Conservation (phyloP, 2,888 invertebrate genomes). For the Phaonia tiefii region DNA sequence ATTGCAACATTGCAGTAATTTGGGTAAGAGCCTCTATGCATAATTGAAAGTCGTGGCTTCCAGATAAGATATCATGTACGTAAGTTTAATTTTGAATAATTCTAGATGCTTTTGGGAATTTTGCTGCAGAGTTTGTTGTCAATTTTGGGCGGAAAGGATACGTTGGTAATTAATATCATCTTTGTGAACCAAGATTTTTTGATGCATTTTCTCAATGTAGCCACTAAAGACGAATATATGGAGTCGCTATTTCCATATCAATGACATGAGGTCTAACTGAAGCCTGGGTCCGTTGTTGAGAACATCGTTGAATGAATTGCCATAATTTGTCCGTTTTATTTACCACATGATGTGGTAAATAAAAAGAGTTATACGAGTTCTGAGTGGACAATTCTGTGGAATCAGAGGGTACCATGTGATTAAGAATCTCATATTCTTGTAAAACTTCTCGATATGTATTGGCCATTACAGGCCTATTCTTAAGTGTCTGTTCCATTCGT, state of each 20-base stretch:
- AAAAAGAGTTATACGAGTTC: background rate
- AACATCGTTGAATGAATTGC: slow-evolving; percentile 7
- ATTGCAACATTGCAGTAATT: background rate
- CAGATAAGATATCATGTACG: slow-evolving; percentile 21
- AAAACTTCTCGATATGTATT: slow-evolving; percentile 5
- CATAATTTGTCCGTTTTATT: slow-evolving; percentile 5
- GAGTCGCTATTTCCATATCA: slow-evolving; percentile 28
- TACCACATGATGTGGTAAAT: slow-evolving; percentile 44
- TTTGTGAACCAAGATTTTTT: slow-evolving; percentile 24
- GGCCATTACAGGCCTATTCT: background rate
- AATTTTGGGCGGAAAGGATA: slow-evolving; percentile 44
- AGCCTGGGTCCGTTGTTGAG: slow-evolving; percentile 7
- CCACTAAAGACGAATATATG: slow-evolving; percentile 25
- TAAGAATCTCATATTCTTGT: background rate
- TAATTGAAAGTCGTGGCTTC: background rate
- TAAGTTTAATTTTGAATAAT: background rate
- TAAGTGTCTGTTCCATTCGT: slow-evolving; percentile 3
- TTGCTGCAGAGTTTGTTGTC: no score
- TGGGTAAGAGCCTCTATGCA: background rate
- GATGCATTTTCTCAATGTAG: slow-evolving; percentile 43
- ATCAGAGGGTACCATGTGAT: background rate
- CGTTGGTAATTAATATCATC: slow-evolving; percentile 22
- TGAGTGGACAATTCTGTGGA: background rate
- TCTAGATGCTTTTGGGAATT: background rate
- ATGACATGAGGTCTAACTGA: slow-evolving; percentile 21